Base-by-base conservation (phyloP, 1,140 invertebrate genomes). In the Penaeus chinensis region DNA sequence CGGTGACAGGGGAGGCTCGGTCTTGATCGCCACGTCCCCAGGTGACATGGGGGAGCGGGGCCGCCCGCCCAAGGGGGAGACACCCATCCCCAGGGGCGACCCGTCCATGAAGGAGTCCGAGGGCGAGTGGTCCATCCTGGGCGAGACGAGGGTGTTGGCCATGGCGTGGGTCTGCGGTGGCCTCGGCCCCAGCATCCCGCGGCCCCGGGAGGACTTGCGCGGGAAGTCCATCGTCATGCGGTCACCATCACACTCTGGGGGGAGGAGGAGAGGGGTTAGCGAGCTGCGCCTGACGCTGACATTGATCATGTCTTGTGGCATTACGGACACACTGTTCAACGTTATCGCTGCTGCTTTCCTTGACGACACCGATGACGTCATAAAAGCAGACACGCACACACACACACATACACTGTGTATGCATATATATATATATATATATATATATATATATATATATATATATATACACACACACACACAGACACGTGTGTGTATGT, bases 151-250 rank as follows among this genome's bases (percentile, higher is more conserved):
- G 27, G 85, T 37, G 80, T 87, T 66, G 42, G 81, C 71, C 54
- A 77, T 32, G 80, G 85, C 63, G 47, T 79, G 84, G 74, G 74
- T 61, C 19, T 37, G 77, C 13, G 84, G 84, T 65, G 84, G 80
- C 16, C 84, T 77, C n/a, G 77, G 32, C 47, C 85, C 85, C 80
- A 87, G 82, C 80, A 87, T 24, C 85, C 85, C 85, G 85, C 80
- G 85, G 80, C 85, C 85, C 85, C 85, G 69, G 32, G 60, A 27
- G 85, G 85, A 87, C 80, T 87, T 80, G 85, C 85, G 85, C 82
- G 85, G 80, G 65, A 82, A 82, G 65, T 87, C 85, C 85, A 87
- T 87, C 61, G 85, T 87, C 85, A 87, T 71, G 79, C 79, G 22
- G 60, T 82, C 85, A 87, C 79, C 85, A 87, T 87, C 79, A 82